phyloP scores from a whole-genome alignment of 2,113 vertebrate genomes.

The Salvelinus namaycush region DNA sequence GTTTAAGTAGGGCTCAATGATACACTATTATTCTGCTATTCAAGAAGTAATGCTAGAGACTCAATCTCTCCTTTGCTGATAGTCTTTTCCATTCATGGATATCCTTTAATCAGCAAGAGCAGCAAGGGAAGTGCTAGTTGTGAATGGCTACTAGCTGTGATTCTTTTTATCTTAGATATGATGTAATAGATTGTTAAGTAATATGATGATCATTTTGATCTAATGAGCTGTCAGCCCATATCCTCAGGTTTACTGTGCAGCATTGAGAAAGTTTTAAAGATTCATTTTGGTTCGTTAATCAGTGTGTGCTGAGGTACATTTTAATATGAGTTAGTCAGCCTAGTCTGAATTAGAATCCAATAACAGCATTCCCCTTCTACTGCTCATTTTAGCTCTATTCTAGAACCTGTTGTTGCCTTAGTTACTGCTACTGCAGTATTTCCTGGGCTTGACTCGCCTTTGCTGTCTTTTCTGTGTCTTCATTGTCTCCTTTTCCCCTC shows the following conservation, averaged over 20 bases:
- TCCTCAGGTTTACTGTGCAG: no score
- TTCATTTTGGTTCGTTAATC: neutral
- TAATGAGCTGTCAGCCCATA: no score
- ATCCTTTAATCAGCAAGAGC: neutral
- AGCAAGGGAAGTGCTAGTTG: neutral
- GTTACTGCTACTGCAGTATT: neutral
- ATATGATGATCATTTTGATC: no score
- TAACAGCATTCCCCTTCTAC: neutral
- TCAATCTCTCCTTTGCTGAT: no score
- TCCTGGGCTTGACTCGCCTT: conserved; percentile 47
- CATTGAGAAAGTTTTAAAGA: no score
- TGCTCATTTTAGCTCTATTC: neutral
- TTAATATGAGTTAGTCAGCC: neutral
- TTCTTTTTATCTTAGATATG: no score
- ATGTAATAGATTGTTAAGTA: no score
- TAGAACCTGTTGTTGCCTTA: neutral
- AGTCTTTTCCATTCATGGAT: neutral
- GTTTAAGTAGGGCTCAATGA: no score
- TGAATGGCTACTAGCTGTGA: no score
- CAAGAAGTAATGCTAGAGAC: no score
- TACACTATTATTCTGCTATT: no score
- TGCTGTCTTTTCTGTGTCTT: conserved; percentile 69
- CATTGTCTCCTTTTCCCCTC: conserved; percentile 67
- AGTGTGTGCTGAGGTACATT: neutral
- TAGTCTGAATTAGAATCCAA: neutral